phyloP scores from a whole-genome alignment of 1,140 invertebrate species.

The Megathymus violae region DNA sequence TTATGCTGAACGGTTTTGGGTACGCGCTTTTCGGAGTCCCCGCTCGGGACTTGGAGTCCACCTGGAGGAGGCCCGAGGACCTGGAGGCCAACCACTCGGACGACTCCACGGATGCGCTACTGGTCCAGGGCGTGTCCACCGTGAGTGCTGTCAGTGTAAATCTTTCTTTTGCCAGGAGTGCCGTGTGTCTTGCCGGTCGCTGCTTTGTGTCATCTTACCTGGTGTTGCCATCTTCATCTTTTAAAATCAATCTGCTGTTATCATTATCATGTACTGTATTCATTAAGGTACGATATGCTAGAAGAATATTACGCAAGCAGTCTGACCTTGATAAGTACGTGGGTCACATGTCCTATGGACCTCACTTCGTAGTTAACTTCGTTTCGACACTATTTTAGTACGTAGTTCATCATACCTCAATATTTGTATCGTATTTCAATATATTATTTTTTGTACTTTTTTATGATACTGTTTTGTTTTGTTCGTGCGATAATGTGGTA shows the following conservation, averaged over 20 bases:
- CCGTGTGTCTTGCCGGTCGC: conserved; percentile 23
- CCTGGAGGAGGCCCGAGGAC: conserved; percentile 87
- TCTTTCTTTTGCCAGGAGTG: conserved; percentile 48
- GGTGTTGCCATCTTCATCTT: conserved; percentile 26
- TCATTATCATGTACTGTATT: conserved; percentile 3
- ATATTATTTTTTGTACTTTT: too few relatives aligned
- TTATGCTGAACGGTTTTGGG: conserved; percentile 90
- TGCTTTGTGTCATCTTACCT: conserved; percentile 18
- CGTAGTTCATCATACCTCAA: too few relatives aligned
- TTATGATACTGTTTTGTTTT: too few relatives aligned
- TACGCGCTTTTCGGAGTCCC: conserved; percentile 90
- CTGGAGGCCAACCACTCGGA: conserved; percentile 83
- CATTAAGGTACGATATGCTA: too few relatives aligned
- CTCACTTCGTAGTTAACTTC: too few relatives aligned
- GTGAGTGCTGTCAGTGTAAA: conserved; percentile 80
- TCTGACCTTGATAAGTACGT: too few relatives aligned
- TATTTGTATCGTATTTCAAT: too few relatives aligned
- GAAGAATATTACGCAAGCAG: too few relatives aligned
- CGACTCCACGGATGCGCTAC: conserved; percentile 74
- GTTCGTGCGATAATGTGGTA: too few relatives aligned
- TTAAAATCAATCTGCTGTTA: conserved; percentile 4
- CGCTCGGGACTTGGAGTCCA: conserved; percentile 87
- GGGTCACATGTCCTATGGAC: too few relatives aligned
- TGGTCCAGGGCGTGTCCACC: conserved; percentile 77
- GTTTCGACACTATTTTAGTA: too few relatives aligned